Percentiles rank a stretch among this genome's conserved stretches.
phyloP scores from a whole-genome alignment of 2,888 invertebrate species.

The Hyposoter didymator region DNA sequence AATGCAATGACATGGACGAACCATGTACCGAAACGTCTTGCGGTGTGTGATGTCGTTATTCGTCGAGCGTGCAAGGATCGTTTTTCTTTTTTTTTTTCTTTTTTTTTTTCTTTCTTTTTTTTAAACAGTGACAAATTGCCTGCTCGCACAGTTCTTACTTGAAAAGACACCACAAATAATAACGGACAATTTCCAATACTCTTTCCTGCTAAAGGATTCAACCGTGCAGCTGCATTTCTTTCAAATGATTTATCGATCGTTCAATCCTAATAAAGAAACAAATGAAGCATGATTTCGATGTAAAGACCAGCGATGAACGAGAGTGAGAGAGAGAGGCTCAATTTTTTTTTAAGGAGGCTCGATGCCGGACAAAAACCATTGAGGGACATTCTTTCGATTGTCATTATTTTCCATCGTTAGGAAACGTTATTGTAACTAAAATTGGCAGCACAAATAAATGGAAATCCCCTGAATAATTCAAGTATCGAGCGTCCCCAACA shows the following conservation, averaged over 20 bases:
- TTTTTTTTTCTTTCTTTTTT: constrained; percentile 30
- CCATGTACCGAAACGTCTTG: constrained; percentile 33
- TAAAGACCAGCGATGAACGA: constrained; percentile 58
- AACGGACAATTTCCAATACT: constrained; percentile 63
- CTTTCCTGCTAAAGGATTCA: constrained; percentile 68
- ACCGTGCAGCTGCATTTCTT: constrained; percentile 38
- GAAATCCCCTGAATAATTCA: neutral
- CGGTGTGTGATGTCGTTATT: constrained; percentile 38
- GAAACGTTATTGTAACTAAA: neutral
- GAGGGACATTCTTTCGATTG: too few species aligned
- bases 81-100: constrained; percentile 33
- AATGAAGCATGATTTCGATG: constrained; percentile 37
- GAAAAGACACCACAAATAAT: constrained; percentile 58
- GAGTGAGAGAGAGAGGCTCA: constrained; percentile 58
- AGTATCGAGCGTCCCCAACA: constrained; percentile 18
- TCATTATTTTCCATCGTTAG: neutral
- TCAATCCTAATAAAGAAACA: neutral
- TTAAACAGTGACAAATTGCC: constrained; percentile 52
- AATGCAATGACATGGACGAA: too few species aligned
- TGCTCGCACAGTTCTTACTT: constrained; percentile 58
- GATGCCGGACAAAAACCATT: neutral
- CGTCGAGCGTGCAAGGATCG: constrained; percentile 66
- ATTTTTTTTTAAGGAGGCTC: constrained; percentile 22
- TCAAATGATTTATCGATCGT: neutral
- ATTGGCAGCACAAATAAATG: neutral